Conservation (phyloP, 2,797 vertebrate species). For the Miichthys miiuy region DNA sequence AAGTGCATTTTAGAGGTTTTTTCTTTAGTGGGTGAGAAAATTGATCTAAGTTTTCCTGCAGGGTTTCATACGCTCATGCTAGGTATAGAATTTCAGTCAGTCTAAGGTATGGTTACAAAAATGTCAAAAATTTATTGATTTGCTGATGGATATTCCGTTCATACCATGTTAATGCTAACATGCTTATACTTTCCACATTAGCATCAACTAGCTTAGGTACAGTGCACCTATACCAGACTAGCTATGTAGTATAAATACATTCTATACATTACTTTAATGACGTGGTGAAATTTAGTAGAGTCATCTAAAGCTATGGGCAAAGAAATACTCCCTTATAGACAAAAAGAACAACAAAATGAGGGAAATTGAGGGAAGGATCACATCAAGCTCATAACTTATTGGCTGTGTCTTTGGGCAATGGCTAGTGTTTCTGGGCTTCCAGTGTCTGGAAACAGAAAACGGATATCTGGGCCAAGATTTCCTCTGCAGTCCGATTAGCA, state of each 20-base stretch:
- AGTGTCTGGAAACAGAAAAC: no score
- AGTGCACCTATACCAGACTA: neutral
- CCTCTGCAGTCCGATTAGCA: no score
- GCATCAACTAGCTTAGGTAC: conserved; percentile 2
- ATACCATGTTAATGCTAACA: neutral
- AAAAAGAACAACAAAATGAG: neutral
- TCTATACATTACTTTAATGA: neutral
- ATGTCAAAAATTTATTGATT: conserved; percentile 29
- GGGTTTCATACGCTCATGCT: conserved; percentile 30
- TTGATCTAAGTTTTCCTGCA: conserved; percentile 51
- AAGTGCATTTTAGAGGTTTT: conserved; percentile 52
- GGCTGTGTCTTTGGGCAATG: no score
- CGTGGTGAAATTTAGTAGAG: neutral
- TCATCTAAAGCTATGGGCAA: neutral
- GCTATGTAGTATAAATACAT: neutral
- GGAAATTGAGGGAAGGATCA: no score
- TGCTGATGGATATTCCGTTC: conserved; percentile 33
- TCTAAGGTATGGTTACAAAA: conserved; percentile 47
- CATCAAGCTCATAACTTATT: no score
- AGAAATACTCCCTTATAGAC: neutral
- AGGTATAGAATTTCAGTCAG: conserved; percentile 47
- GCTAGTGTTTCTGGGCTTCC: no score
- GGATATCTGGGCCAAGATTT: no score
- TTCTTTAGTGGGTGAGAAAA: conserved; percentile 64
- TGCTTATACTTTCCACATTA: conserved; percentile 20